phyloP scores from a whole-genome alignment of 2,888 invertebrate species.

The Ophraella communa region DNA sequence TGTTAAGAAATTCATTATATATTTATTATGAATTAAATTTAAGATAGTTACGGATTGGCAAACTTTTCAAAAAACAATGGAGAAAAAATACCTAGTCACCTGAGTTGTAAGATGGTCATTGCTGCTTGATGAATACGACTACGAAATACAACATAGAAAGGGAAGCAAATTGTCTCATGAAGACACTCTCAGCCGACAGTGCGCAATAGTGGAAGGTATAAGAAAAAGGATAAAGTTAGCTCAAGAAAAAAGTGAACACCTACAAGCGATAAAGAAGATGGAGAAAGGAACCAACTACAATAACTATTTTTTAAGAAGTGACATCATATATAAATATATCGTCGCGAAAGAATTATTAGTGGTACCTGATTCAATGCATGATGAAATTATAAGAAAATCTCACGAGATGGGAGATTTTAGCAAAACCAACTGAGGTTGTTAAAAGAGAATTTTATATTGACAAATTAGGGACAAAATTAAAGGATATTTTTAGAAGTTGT shows the following conservation, averaged over 20 bases:
- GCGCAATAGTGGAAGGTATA: slow-evolving; percentile 24
- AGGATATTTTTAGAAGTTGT: slow-evolving; percentile 23
- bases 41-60: too few relatives aligned
- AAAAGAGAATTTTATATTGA: too few relatives aligned
- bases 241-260: slow-evolving; percentile 37
- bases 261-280: slow-evolving; percentile 39
- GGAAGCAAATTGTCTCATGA: slow-evolving; percentile 44
- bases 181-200: slow-evolving; percentile 44
- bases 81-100: slow-evolving; percentile 45
- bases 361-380: too few relatives aligned
- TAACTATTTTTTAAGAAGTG: slow-evolving; percentile 28
- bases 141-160: slow-evolving; percentile 40
- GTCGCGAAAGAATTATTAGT: too few relatives aligned
- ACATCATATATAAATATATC: too few relatives aligned
- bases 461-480: slow-evolving; percentile 38
- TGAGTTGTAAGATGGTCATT: slow-evolving; percentile 50
- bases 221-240: slow-evolving; percentile 16
- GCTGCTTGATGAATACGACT: slow-evolving; percentile 46
- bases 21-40: slow-evolving; percentile 46
- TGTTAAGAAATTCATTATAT: slow-evolving; percentile 49
- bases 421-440: slow-evolving; percentile 40
- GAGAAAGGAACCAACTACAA: slow-evolving; percentile 17
- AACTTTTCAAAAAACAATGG: slow-evolving; percentile 48
- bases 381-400: slow-evolving; percentile 49
- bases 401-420: slow-evolving; percentile 54